Conservation (phyloP, 2,113 vertebrate genomes). For the Cryptotis parvus region DNA sequence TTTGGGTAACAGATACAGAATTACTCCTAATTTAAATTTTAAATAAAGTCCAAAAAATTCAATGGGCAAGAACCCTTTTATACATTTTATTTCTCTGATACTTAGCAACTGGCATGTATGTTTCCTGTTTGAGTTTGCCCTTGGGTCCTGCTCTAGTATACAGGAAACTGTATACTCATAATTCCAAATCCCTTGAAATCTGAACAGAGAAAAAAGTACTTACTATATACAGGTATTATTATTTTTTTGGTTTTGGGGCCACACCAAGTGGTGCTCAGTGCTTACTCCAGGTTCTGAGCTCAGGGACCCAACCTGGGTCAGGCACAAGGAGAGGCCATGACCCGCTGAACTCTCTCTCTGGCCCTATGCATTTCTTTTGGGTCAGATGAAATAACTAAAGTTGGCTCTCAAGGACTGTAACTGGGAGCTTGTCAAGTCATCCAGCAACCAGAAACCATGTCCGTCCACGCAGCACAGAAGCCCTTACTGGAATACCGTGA, state of each 20-base stretch:
- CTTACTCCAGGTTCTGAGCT: no score
- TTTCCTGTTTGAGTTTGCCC: slow-evolving; percentile 32
- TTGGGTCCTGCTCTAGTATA: not conserved
- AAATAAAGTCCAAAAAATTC: not conserved
- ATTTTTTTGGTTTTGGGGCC: no score
- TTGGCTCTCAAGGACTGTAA: not conserved
- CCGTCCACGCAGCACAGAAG: not conserved
- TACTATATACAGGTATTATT: not conserved
- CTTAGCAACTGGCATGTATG: not conserved
- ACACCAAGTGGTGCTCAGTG: no score
- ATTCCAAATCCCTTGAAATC: slow-evolving; percentile 38
- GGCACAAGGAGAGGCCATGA: no score
- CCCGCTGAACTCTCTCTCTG: no score
- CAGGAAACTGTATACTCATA: not conserved
- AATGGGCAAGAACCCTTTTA: not conserved
- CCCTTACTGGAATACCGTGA: not conserved
- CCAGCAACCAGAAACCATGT: not conserved
- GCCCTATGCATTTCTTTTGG: not conserved
- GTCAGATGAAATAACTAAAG: not conserved
- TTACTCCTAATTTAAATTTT: not conserved
- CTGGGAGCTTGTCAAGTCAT: not conserved
- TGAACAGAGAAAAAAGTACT: not conserved
- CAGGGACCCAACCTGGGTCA: no score
- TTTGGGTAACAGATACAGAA: not conserved
- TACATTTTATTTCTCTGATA: not conserved